phyloP scores from a whole-genome alignment of 2,888 invertebrate genomes.

The Acleris sparsana region DNA sequence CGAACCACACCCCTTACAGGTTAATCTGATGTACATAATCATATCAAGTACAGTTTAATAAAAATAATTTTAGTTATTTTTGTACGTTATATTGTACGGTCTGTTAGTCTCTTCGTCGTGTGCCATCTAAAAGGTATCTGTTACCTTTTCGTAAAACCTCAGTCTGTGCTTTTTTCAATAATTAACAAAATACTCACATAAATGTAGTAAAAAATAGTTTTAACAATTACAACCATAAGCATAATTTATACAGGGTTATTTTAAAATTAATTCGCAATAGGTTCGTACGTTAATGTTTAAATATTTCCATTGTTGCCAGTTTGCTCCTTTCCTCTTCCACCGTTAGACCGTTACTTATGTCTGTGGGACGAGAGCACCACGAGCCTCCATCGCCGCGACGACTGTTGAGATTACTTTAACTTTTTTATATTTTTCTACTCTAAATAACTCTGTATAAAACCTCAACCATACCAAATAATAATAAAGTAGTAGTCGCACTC shows the following conservation, averaged over 20 bases:
- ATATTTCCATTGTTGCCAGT: conserved; percentile 38
- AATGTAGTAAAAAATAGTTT: conserved; percentile 70
- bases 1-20: conserved; percentile 43
- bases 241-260: conserved; percentile 83
- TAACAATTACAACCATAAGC: conserved; percentile 74
- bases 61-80: conserved; percentile 61
- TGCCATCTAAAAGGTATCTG: conserved; percentile 75
- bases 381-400: not conserved
- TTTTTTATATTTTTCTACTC: conserved; percentile 42
- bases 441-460: conserved; percentile 81
- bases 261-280: conserved; percentile 60
- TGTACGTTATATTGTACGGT: conserved; percentile 69
- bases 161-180: conserved; percentile 73
- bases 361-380: not conserved
- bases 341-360: not conserved
- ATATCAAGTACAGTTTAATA: conserved; percentile 78
- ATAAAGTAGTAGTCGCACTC: conserved; percentile 42
- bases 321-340: conserved; percentile 1
- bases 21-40: conserved; percentile 71
- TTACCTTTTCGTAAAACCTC: conserved; percentile 76
- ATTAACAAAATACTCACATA: conserved; percentile 77
- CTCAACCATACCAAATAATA: conserved; percentile 77
- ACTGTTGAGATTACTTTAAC: conserved; percentile 38
- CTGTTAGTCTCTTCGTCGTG: conserved; percentile 71
- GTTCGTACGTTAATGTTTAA: conserved; percentile 37